Evolutionary conservation across 2,888 invertebrate species (phyloP).

Genomic region (Eilema caniola): DNA sequence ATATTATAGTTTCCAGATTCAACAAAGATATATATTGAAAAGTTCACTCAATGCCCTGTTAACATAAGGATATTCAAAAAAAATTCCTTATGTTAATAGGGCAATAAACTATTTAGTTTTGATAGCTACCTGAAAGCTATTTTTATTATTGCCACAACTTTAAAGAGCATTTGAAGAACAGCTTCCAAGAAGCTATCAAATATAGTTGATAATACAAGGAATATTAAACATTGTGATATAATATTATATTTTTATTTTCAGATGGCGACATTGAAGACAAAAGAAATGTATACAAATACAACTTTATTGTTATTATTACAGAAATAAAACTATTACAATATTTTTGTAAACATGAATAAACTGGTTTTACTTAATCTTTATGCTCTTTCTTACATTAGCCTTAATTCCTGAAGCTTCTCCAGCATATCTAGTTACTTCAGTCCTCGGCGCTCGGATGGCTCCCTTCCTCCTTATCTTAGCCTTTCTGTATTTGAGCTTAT

Average conservation of each 20-base stretch:
- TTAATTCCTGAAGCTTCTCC: slow-evolving; percentile 98
- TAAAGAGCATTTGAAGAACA: not conserved
- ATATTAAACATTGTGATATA: not conserved
- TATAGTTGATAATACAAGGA: not conserved
- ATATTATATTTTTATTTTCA: slow-evolving; percentile 63
- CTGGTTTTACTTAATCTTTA: slow-evolving; percentile 91
- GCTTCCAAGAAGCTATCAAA: not conserved
- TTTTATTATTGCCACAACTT: not conserved
- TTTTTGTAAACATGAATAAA: slow-evolving; percentile 51
- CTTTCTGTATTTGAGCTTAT: slow-evolving; percentile 96
- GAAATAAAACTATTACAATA: slow-evolving; percentile 49
- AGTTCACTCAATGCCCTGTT: not conserved
- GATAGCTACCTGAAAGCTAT: not conserved
- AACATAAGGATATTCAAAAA: not conserved
- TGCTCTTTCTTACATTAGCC: slow-evolving; percentile 94
- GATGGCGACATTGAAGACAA: slow-evolving; percentile 79
- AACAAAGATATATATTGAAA: too few species aligned
- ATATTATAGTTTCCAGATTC: too few species aligned
- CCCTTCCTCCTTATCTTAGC: slow-evolving; percentile 97
- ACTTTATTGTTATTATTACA: slow-evolving; percentile 69
- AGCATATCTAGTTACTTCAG: slow-evolving; percentile 93
- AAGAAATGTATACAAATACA: slow-evolving; percentile 39
- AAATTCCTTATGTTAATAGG: too few species aligned
- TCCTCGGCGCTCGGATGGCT: slow-evolving; percentile 94
- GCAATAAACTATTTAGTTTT: too few species aligned